Evolutionary conservation across 1,140 invertebrate genomes (phyloP), one percentile per base, ranked within the genome.

Genomic region (Zaprionus nigranus): DNA sequence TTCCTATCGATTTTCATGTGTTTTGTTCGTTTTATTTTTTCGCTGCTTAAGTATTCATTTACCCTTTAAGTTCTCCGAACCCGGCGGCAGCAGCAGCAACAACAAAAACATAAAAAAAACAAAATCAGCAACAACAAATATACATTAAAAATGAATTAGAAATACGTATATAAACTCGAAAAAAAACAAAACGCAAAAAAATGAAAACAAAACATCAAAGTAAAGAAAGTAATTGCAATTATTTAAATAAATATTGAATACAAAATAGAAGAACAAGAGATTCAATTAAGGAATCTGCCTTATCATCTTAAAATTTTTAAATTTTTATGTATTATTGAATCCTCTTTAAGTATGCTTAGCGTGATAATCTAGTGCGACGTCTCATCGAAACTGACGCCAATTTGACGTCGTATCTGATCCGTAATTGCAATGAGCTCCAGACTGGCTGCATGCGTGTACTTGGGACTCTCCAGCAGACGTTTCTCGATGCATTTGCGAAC

Each of bases 401-500:
- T 82, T 91, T 96, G 94, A 40, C 91, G 93, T 24, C 96, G 93
- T 34, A 96, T 92, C 79, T 94, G 93, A 82, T 96, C 95, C 86
- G 96, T 94, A 26, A 96, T 91, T 81, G 94, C 93, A 3, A 95
- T 94, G 11, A 96, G 84, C 13, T 93, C 77, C 60, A 96, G 81
- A 40, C 95, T 95, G 63, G 95, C 94, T 3, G 94, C 92, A 40
- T 95, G 94, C 5, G 94, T 90, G 28, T 96, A 93, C 51, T 93
- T 93, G 4, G 94, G 93, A 86, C 95, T 95, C 93, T 96, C 95
- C 13, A 93, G 93, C 22, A 82, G 90, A 94, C 95, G 95, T 85
- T 94, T 92, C 79, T 93, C 87, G 49, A 97, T 94, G 82, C 96
- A 97, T 67, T 93, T 92, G 15, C 95, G 93, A 12, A 95, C 95